These are phyloP conservation scores for Perithous albicinctus DNA, from an alignment of 2,888 invertebrate genomes.

Conservation along the genomic window DNA sequence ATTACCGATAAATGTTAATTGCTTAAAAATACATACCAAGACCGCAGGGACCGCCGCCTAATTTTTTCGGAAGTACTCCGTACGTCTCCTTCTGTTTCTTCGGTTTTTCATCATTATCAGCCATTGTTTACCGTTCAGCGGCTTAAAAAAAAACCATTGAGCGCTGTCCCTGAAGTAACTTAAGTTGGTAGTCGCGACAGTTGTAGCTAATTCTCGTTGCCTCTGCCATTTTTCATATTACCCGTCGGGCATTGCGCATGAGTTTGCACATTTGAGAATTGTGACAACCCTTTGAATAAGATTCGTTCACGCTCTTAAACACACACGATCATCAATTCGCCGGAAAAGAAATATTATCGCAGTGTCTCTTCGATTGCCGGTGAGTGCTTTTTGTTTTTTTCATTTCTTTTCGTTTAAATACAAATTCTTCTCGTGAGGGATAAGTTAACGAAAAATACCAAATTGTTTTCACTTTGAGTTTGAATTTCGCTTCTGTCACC, in stretches of 20 bases:
- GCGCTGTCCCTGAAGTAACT: too few species aligned
- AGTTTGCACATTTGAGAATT: slow-evolving; percentile 81
- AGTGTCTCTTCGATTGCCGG: slow-evolving; percentile 41
- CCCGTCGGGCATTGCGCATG: slow-evolving; percentile 73
- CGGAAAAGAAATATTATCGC: slow-evolving; percentile 13
- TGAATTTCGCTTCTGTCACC: slow-evolving; percentile 64
- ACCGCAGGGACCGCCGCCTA: slow-evolving; percentile 86
- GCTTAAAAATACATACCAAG: slow-evolving; percentile 84
- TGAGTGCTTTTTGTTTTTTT: slow-evolving; percentile 41
- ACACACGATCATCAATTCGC: slow-evolving; percentile 16
- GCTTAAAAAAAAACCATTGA: background rate
- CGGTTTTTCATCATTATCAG: slow-evolving; percentile 30
- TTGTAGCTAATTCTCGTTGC: too few species aligned
- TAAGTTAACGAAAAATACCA: background rate
- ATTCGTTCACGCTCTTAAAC: slow-evolving; percentile 43
- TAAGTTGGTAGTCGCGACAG: too few species aligned
- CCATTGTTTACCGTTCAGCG: slow-evolving; percentile 54
- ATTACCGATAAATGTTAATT: background rate
- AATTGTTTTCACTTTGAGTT: background rate
- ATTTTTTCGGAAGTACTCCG: slow-evolving; percentile 84
- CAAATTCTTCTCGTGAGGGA: background rate
- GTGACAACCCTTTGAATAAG: slow-evolving; percentile 64
- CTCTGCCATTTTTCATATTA: slow-evolving; percentile 20
- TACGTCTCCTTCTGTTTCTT: slow-evolving; percentile 47
- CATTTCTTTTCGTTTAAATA: too few species aligned